Base-by-base conservation (phyloP, 2,113 vertebrate genomes). In the human (Homo sapiens) region DNA sequence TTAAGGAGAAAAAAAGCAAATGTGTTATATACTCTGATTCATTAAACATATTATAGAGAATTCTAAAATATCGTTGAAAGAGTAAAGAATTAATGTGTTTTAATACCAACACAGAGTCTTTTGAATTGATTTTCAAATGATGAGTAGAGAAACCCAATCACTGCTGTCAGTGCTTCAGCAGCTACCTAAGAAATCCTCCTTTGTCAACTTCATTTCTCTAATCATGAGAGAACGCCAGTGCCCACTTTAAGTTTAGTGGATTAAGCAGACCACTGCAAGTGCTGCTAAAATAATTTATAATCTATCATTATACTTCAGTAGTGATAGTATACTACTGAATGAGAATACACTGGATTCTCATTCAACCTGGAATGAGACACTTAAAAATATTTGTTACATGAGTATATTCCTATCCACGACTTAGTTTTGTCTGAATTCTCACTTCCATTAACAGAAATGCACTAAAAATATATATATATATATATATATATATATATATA, bases 211-310 rank as follows among this genome's bases (percentile, higher is more conserved):
- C 57, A 90, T 61, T 82, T 78, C 52, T 61, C 9, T 35, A 85
- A 86, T 52, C 43, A 59, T 66, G 30, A 66, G 89, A 35, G 12
- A 80, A 76, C 1, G 2, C 25, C 32, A 89, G 64, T 20, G 61
- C 6, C 35, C 40, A 89, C 59, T 89, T 68, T 66, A 78, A 73
- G 38, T 86, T 72, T 18, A 70, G 50, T 57, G 38, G 80, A 94
- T 94, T 96, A 96, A 96, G 92, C 17, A 89, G 73, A 89, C 94
- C 59, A 55, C 27, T 40, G 27, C 7, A 90, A 89, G 70, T 78
- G 14, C 70, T 83, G 64, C 75, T 96, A 57, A 96, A 97, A 82
- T 75, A 90, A 93, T 84, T 52, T 66, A 64, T 94, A 94, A 84
- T 87, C 27, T 73, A 91, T 75, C 66, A 38, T 61, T 32, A 48